Evolutionary conservation across 2,113 vertebrate genomes (phyloP).

Genomic region (Megaceryle torquata): DNA sequence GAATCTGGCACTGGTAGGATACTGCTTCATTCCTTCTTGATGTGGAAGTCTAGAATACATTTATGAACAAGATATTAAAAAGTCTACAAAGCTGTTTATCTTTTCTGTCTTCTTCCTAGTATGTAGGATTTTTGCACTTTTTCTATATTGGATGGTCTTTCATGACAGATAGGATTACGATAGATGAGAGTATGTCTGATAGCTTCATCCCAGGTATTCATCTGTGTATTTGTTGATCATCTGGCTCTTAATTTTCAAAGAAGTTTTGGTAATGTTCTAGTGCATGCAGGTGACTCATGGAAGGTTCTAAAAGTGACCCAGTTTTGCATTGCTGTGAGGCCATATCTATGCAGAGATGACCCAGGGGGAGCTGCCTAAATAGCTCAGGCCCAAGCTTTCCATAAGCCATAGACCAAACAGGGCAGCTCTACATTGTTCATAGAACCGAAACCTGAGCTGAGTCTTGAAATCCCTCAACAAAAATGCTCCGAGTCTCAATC

Average conservation of each 20-base stretch:
- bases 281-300: too few relatives aligned
- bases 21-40: background rate
- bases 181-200: background rate
- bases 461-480: background rate
- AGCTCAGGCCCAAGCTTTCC: background rate
- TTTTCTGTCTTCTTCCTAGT: background rate
- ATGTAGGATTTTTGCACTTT: background rate
- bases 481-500: background rate
- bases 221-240: background rate
- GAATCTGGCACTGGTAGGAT: background rate
- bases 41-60: background rate
- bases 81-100: background rate
- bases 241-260: too few relatives aligned
- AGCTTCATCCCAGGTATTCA: background rate
- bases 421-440: background rate
- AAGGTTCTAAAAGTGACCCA: too few relatives aligned
- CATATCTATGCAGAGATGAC: background rate
- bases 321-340: background rate
- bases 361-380: background rate
- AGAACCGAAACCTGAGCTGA: background rate
- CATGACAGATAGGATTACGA: background rate
- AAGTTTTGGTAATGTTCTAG: too few relatives aligned
- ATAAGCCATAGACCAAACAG: background rate
- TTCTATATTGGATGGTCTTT: background rate
- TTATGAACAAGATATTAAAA: background rate